Evolutionary conservation across 2,113 vertebrate species (phyloP).

Genomic region (Felis catus): DNA sequence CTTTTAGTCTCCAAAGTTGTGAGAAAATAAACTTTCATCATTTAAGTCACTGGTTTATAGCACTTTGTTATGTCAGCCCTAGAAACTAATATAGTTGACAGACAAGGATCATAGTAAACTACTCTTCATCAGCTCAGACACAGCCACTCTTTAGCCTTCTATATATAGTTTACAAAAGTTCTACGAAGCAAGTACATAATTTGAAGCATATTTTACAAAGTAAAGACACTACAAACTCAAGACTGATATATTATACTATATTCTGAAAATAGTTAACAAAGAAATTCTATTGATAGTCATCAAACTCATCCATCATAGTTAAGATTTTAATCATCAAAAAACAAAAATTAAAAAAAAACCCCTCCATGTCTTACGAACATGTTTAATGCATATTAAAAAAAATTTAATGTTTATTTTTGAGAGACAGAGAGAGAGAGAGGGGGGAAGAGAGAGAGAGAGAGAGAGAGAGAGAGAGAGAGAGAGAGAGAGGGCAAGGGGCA

Average conservation of each 20-base stretch:
- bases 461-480: too few species aligned
- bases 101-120: background rate
- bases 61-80: background rate
- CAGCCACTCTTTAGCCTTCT: background rate
- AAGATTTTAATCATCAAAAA: background rate
- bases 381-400: background rate
- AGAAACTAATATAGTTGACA: background rate
- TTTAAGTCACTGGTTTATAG: background rate
- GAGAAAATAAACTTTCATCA: background rate
- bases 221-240: background rate
- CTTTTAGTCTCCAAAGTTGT: background rate
- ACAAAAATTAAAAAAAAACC: background rate
- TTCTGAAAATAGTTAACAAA: background rate
- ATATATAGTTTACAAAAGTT: background rate
- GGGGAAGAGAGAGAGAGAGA: too few species aligned
- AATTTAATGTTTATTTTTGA: too few species aligned
- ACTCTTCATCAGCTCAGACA: background rate
- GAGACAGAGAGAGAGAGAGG: too few species aligned
- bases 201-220: background rate
- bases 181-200: background rate
- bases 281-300: background rate
- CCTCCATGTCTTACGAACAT: background rate
- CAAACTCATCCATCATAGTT: background rate
- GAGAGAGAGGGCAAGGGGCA: too few species aligned
- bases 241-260: background rate